Evolutionary conservation across 1,140 invertebrate genomes (phyloP).

Genomic region (Leguminivora glycinivorella): DNA sequence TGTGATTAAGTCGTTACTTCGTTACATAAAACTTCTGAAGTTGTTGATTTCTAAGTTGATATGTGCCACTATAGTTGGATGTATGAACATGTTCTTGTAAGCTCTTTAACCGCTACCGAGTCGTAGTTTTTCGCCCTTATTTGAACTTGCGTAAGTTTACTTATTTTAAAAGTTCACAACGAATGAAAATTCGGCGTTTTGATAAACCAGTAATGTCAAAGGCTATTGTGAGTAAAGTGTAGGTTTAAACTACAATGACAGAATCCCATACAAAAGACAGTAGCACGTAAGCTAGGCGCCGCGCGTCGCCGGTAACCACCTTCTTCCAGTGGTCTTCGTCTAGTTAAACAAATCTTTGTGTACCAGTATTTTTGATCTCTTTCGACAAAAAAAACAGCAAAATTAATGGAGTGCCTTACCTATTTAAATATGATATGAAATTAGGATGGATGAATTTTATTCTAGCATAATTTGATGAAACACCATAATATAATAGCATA

Average conservation of each 20-base stretch:
- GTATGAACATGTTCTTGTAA: not conserved
- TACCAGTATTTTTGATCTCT: slow-evolving; percentile 66
- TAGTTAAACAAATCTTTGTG: slow-evolving; percentile 50
- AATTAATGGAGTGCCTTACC: slow-evolving; percentile 78
- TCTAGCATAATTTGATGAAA: slow-evolving; percentile 76
- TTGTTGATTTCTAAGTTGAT: not conserved
- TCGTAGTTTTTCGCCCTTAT: not conserved
- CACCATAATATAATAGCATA: slow-evolving; percentile 75
- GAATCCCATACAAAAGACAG: not conserved
- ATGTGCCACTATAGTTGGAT: not conserved
- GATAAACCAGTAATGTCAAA: not conserved
- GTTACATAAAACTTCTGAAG: slow-evolving; percentile 1
- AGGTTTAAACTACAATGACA: not conserved
- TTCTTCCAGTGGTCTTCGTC: slow-evolving; percentile 74
- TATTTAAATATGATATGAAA: slow-evolving; percentile 76
- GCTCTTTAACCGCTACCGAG: not conserved
- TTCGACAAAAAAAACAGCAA: slow-evolving; percentile 70
- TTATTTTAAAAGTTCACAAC: slow-evolving; percentile 20
- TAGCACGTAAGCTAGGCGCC: not conserved
- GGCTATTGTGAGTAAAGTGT: not conserved
- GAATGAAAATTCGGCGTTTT: slow-evolving; percentile 11
- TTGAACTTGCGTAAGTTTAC: not conserved
- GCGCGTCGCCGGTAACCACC: slow-evolving; percentile 37
- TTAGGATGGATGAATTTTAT: slow-evolving; percentile 76
- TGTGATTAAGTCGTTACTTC: slow-evolving; percentile 21